Evolutionary conservation across 1,140 invertebrate genomes (phyloP).

Genomic region (Cydia fagiglandana): DNA sequence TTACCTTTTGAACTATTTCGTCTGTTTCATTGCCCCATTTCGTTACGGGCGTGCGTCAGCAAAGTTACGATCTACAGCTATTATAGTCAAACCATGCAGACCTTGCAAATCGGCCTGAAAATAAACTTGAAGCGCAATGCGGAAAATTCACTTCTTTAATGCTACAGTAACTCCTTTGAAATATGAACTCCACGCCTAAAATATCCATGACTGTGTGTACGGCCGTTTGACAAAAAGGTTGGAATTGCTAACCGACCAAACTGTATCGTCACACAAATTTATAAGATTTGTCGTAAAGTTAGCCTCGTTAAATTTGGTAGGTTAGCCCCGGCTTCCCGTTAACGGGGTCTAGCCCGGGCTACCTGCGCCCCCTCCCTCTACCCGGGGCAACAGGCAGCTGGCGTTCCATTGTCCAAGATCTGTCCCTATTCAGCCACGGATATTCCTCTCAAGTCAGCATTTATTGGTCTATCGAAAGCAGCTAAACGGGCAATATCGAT

Average conservation of each 20-base stretch:
- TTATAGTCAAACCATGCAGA: not conserved
- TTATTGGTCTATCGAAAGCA: not conserved
- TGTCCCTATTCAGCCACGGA: not conserved
- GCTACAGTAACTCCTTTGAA: not conserved
- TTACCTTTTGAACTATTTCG: not conserved
- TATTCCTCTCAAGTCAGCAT: not conserved
- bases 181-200: not conserved
- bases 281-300: not conserved
- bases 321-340: not conserved
- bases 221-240: slow-evolving; percentile 10
- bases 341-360: not conserved
- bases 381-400: slow-evolving; percentile 22
- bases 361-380: not conserved
- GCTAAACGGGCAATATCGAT: not conserved
- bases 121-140: not conserved
- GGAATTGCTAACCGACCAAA: slow-evolving; percentile 1
- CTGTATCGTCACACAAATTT: not conserved
- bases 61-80: not conserved
- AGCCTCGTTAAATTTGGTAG: not conserved
- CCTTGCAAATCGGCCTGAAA: not conserved
- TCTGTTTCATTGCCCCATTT: not conserved
- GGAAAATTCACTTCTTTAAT: not conserved
- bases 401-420: not conserved
- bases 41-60: not conserved
- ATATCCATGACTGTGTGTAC: not conserved